Percentiles rank a stretch among this genome's conserved stretches.
Conservation (phyloP, 2,113 vertebrate species). For the Lamprologus tigripictilis region DNA sequence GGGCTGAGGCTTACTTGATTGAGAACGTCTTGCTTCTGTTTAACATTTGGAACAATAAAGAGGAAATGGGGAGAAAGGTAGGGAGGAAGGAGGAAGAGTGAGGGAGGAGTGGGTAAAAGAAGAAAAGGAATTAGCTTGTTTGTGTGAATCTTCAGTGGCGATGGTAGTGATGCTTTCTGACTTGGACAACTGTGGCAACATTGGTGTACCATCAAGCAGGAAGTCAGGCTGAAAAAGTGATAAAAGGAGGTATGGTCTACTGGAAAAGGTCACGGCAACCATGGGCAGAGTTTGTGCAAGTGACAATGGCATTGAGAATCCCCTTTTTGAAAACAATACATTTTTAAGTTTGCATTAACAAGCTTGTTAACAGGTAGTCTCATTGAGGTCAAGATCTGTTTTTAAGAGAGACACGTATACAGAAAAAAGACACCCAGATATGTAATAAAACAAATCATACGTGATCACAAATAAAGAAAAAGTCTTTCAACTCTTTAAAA, state of each 20-base stretch:
- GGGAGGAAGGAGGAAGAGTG: not conserved
- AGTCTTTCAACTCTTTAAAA: not conserved
- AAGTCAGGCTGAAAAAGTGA: not conserved
- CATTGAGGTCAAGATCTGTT: not conserved
- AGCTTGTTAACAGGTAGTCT: not conserved
- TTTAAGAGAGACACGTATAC: not conserved
- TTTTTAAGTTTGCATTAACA: not conserved
- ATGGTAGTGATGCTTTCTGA: not conserved
- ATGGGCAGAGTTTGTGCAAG: not conserved
- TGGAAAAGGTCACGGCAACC: not conserved
- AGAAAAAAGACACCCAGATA: not conserved
- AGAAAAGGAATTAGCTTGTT: conserved; percentile 30
- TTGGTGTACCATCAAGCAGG: not conserved
- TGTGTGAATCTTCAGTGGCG: not conserved
- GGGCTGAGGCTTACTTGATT: conserved; percentile 75
- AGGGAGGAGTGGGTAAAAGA: conserved; percentile 22
- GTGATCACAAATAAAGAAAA: not conserved
- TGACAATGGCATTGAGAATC: not conserved
- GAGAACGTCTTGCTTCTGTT: conserved; percentile 80
- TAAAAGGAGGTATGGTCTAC: not conserved
- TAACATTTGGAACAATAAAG: conserved; percentile 28
- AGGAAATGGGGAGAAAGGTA: not conserved
- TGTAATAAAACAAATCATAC: not conserved
- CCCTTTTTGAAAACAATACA: not conserved
- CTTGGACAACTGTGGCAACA: not conserved